Percentiles rank a stretch among this genome's conserved stretches.
Evolutionary conservation across 2,113 vertebrate species (phyloP).

Genomic region (Stercorarius parasiticus): DNA sequence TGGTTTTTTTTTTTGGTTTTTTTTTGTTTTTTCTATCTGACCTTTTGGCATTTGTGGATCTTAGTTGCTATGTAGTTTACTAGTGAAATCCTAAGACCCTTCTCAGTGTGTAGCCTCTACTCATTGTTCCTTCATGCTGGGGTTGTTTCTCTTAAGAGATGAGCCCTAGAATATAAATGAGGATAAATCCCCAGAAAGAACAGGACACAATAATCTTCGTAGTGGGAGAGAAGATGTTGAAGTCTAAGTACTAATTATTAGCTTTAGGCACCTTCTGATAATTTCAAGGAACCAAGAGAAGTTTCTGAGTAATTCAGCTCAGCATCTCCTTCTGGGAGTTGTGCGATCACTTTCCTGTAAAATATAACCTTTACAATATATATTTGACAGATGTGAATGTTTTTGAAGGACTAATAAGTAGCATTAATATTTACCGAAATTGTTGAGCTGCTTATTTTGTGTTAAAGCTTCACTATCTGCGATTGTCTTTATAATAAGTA

Average conservation of each 20-base stretch:
- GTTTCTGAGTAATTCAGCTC: background rate
- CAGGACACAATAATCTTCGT: background rate
- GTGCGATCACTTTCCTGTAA: background rate
- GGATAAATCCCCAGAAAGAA: background rate
- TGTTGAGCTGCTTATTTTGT: background rate
- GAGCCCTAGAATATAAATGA: background rate
- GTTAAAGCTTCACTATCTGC: background rate
- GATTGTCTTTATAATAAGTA: background rate
- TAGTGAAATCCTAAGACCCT: background rate
- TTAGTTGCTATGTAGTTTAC: background rate
- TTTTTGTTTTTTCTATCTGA: background rate
- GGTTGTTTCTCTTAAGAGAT: background rate
- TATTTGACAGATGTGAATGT: background rate
- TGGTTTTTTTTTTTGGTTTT: background rate
- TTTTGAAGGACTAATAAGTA: background rate
- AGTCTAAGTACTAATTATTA: background rate
- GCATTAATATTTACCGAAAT: background rate
- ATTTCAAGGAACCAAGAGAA: background rate
- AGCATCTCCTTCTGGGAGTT: background rate
- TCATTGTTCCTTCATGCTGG: background rate
- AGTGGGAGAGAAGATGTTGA: background rate
- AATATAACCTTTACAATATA: background rate
- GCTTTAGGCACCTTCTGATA: background rate
- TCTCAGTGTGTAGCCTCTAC: background rate
- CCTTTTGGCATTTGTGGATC: background rate